phyloP scores from a whole-genome alignment of 2,888 invertebrate species.

The Melangyna quadrimaculata region DNA sequence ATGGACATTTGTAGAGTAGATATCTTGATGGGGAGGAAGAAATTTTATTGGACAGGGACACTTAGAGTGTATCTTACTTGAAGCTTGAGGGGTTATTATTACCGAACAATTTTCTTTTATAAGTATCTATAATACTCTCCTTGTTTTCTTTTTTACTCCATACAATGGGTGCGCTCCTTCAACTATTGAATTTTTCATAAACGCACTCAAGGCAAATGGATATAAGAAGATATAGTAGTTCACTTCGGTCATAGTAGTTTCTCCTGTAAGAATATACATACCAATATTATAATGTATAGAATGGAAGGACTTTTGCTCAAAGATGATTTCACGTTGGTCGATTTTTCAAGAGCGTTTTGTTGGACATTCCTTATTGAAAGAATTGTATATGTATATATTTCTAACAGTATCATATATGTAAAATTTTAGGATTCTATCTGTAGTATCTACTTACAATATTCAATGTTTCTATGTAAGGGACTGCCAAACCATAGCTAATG shows the following conservation, averaged over 20 bases:
- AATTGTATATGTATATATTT: neutral
- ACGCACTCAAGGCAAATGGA: constrained; percentile 21
- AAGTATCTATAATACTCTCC: neutral
- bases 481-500: constrained; percentile 1
- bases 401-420: neutral
- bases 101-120: constrained; percentile 17
- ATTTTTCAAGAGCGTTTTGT: neutral
- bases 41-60: constrained; percentile 9
- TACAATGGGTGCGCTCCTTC: neutral
- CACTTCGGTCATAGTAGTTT: neutral
- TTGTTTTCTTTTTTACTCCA: neutral
- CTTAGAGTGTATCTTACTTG: constrained; percentile 9
- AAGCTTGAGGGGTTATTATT: constrained; percentile 25
- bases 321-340: neutral
- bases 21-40: neutral
- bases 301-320: neutral
- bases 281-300: neutral
- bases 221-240: neutral
- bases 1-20: neutral
- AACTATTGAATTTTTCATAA: neutral
- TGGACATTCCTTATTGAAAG: neutral
- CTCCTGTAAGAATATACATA: neutral
- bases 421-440: neutral
- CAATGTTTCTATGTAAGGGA: neutral
- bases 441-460: neutral